Evolutionary conservation across 2,113 vertebrate genomes (phyloP), one percentile per base, ranked within the genome.

Genomic region (Nannospalax galili): DNA sequence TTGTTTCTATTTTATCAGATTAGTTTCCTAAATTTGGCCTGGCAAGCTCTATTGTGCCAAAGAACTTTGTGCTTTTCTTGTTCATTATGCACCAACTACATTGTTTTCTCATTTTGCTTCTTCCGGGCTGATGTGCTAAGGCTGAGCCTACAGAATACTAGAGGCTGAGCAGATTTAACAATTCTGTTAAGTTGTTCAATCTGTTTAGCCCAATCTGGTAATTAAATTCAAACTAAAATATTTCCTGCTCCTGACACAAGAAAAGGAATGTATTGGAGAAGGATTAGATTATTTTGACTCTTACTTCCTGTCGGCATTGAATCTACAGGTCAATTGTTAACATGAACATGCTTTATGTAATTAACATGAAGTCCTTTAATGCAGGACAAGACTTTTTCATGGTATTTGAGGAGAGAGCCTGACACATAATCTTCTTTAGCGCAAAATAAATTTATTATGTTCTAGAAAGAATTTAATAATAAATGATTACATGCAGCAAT

Each of bases 161-260:
- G n/a, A 1, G n/a, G 4, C 3, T 37, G 60, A 73, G 52, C 28
- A 65, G 42, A 93, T 72, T 62, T 79, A 75, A 80, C n/a, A 81
- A 42, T 45, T 89, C 8, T 52, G 5, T 90, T 30, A 74, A 30
- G 85, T 48, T 78, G 30, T 20, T 56, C 35, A 92, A 52, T 60
- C 7, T 74, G 52, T 64, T 91, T 70, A 82, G 26, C 11, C 32
- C 42, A 84, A 45, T 19, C 20, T 56, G 73, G 84, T 77, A 93
- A 90, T 84, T 87, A 92, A 92, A 65, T 67, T 75, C 35, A 94
- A 58, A 86, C 65, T 69, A 91, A 92, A 96, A 56, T 80, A 73
- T 82, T 75, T 91, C 52, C 16, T 69, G 24, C 20, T 96, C 8
- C 35, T 69, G 45, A 91, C 30, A 79, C 0, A 91, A 4, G 74